Base-by-base conservation (phyloP, 2,888 invertebrate species). In the Hirtodrosophila confusa region DNA sequence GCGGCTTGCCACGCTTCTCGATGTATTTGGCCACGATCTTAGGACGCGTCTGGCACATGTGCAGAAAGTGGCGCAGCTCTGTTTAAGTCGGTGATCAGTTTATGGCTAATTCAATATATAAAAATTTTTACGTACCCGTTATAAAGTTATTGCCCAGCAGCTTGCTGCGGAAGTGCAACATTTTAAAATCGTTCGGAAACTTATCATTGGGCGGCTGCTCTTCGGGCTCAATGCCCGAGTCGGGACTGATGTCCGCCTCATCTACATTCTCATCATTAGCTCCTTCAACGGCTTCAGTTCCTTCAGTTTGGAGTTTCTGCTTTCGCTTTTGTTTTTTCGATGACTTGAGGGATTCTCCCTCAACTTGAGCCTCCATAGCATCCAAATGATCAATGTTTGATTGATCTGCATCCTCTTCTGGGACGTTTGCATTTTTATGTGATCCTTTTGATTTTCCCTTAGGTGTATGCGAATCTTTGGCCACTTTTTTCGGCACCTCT, bases 1-100 rank as follows among this genome's bases (percentile, higher is more conserved):
- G 92, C 0, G 95, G 94, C 83, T 93, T 95, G 2, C 96, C 96
- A 2, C 95, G 95, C 57, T 92, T 92, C 76, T 94, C 93, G 12
- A 96, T 92, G 87, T 95, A 96, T 70, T 94, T 94, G 1, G 93
- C 89, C 39, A 94, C 91, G 2, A 88, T 93, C 92, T 86, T 93
- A 91, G 69, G 92, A 89, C 77, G 92, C 6, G 92, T 89, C 48
- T 94, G 93, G 47, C 84, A 86, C 41, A 94, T 92, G 85, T 93
- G 92, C 2, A 95, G 88, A 78, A 95, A 95, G 83, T 94, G 94
- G 41, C 93, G 93, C 10, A 95, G 80, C 31, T 92, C 94, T 94
- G 56, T 24, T 8, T 0, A 9, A 23, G 41, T 7, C 4, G 6
- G 2, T 8, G 11, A 31, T 31, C 3, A 6, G 9, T 3, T 1